Percentiles rank a stretch among this genome's conserved stretches.
Conservation (phyloP, 2,113 vertebrate genomes). For the Gallinago paraguaiae region DNA sequence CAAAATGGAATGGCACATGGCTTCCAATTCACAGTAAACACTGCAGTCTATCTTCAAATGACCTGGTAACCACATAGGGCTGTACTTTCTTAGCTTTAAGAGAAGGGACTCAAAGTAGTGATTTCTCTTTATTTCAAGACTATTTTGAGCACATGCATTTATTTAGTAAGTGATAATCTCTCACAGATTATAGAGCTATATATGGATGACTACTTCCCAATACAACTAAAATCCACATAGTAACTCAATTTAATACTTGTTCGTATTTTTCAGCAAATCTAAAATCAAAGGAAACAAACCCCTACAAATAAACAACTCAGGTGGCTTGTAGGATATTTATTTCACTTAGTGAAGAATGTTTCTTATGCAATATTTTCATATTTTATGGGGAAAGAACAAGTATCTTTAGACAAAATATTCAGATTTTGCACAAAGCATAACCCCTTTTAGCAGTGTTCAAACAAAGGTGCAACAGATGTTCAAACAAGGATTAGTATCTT, state of each 20-base stretch:
- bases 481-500: not conserved
- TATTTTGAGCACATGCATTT: not conserved
- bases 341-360: not conserved
- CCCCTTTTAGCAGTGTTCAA: not conserved
- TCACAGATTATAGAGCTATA: not conserved
- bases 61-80: not conserved
- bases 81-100: not conserved
- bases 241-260: not conserved
- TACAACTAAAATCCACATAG: not conserved
- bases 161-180: not conserved
- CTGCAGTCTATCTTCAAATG: not conserved
- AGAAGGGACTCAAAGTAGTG: not conserved
- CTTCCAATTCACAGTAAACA: not conserved
- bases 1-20: not conserved
- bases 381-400: not conserved
- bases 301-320: not conserved
- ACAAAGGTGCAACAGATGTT: not conserved
- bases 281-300: not conserved
- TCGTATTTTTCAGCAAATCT: not conserved
- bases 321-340: not conserved
- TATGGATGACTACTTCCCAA: not conserved
- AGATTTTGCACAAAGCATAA: not conserved
- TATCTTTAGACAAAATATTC: not conserved
- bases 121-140: not conserved
- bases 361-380: not conserved